Evolutionary conservation across 2,113 vertebrate genomes (phyloP).

Genomic region (Rattus norvegicus): DNA sequence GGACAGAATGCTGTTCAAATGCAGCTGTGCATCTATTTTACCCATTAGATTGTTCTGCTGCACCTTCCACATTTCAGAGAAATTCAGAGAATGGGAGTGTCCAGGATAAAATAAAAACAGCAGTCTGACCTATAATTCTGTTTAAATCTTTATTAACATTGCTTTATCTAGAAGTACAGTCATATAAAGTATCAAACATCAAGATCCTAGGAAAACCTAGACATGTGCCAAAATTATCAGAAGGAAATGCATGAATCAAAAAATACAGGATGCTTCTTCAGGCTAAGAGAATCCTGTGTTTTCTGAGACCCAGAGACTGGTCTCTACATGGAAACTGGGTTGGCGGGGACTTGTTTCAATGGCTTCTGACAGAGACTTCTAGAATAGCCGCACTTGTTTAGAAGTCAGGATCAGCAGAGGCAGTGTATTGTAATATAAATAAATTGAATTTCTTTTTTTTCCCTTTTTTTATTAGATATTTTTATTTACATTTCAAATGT

Average conservation of each 20-base stretch:
- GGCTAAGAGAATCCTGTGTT: not conserved
- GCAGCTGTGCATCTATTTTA: not conserved
- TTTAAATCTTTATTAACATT: slow-evolving; percentile 15
- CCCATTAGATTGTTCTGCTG: not conserved
- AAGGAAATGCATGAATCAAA: not conserved
- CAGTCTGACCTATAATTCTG: slow-evolving; percentile 13
- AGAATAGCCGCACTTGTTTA: not conserved
- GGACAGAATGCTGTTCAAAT: not conserved
- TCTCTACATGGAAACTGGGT: not conserved
- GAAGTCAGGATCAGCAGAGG: not conserved
- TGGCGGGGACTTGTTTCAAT: not conserved
- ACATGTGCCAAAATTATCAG: not conserved
- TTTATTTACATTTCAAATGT: no score
- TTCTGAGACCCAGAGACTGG: not conserved
- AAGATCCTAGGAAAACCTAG: slow-evolving; percentile 4
- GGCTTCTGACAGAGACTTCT: not conserved
- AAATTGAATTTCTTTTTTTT: not conserved
- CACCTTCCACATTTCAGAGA: not conserved
- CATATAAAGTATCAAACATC: not conserved
- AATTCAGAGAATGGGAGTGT: slow-evolving; percentile 14
- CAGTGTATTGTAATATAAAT: not conserved
- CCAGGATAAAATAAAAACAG: slow-evolving; percentile 31
- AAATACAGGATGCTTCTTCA: not conserved
- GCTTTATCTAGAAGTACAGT: not conserved
- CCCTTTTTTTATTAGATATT: no score